Conservation (phyloP, 2,888 invertebrate species). For the Melinaea menophilus region DNA sequence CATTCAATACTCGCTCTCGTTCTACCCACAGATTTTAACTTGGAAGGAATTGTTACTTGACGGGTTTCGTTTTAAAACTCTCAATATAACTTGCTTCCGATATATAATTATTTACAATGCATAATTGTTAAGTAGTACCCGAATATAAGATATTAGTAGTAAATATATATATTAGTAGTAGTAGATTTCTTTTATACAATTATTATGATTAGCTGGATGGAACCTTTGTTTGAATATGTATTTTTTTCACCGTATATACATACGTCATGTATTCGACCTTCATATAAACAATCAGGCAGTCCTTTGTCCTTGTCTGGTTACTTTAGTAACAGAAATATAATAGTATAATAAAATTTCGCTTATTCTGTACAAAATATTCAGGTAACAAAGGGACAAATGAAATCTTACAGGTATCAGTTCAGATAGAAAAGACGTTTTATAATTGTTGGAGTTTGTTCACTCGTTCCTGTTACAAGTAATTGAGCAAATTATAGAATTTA, state of each 20-base stretch:
- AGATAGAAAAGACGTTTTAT: no score
- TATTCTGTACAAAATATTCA: background rate
- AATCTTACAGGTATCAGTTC: no score
- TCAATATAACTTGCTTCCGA: conserved; percentile 32
- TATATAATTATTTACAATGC: no score
- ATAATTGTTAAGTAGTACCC: no score
- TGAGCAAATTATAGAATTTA: no score
- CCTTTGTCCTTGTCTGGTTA: conserved; percentile 2
- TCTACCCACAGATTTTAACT: conserved; percentile 40
- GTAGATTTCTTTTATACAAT: background rate
- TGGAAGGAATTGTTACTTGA: conserved; percentile 50
- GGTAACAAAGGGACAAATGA: no score
- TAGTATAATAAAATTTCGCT: background rate
- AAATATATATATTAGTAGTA: no score
- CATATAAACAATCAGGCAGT: background rate
- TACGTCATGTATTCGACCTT: conserved; percentile 1
- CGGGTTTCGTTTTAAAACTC: conserved; percentile 55
- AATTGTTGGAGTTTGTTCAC: no score
- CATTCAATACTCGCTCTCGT: conserved; percentile 45
- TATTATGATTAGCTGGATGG: background rate
- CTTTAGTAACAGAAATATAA: background rate
- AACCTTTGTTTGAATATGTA: background rate
- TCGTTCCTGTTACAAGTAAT: no score
- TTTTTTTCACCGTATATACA: background rate
- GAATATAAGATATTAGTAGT: no score